A percentile compares a stretch with the other conserved stretches of the same genome.
phyloP scores from a whole-genome alignment of 2,797 vertebrate genomes.

The Craterocephalus amniculus region DNA sequence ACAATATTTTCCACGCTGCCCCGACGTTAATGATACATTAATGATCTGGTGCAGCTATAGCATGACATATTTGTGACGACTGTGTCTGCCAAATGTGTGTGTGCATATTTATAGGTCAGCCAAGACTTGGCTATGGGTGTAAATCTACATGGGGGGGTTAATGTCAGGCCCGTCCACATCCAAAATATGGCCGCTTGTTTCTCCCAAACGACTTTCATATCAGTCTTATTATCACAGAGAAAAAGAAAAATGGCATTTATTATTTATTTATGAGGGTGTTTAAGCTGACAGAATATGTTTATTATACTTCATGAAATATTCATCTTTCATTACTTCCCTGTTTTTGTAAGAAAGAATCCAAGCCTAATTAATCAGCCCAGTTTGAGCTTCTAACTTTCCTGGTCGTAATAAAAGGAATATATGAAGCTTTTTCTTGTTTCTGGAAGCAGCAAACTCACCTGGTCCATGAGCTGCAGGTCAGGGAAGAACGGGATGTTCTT shows the following conservation, averaged over 20 bases:
- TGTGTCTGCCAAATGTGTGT: constrained; percentile 35
- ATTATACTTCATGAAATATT: not conserved
- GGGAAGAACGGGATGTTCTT: constrained; percentile 93
- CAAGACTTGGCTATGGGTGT: constrained; percentile 42
- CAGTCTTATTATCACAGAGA: not conserved
- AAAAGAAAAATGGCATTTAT: not conserved
- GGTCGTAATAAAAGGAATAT: no score
- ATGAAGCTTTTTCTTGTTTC: no score
- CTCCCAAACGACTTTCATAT: constrained; percentile 3
- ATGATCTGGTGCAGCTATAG: constrained; percentile 30
- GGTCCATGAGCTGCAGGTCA: constrained; percentile 89
- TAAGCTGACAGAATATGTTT: not conserved
- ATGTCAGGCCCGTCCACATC: constrained; percentile 13
- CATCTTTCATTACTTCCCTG: not conserved
- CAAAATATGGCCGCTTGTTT: constrained; percentile 3
- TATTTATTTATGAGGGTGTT: not conserved
- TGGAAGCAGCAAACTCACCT: constrained; percentile 67
- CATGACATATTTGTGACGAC: constrained; percentile 34
- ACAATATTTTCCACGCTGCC: constrained; percentile 7
- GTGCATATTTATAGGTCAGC: constrained; percentile 62
- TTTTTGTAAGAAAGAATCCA: not conserved
- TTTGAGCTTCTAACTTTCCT: not conserved
- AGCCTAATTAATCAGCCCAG: no score
- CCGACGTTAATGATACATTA: constrained; percentile 43
- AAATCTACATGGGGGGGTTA: constrained; percentile 39